Percentiles rank a stretch among this genome's conserved stretches.
Conservation (phyloP, 2,113 vertebrate genomes). For the Sorex fumeus region DNA sequence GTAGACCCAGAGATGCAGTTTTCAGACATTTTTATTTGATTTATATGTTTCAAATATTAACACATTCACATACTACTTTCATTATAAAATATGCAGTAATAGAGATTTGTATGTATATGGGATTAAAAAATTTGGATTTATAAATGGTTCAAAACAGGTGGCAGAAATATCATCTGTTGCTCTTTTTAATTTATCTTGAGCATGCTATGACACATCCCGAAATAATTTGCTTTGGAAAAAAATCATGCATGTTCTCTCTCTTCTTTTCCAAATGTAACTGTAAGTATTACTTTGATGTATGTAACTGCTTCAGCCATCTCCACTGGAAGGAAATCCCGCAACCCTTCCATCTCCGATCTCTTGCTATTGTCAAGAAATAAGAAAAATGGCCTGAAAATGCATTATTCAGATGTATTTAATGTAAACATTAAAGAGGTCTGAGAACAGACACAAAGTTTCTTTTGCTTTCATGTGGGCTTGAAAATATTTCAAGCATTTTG, state of each 20-base stretch:
- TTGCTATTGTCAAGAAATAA: constrained; percentile 73
- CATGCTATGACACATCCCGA: constrained; percentile 76
- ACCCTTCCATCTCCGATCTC: constrained; percentile 61
- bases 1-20: not conserved
- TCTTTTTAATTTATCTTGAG: constrained; percentile 82
- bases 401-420: constrained; percentile 79
- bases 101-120: constrained; percentile 76
- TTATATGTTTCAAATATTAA: constrained; percentile 62
- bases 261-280: constrained; percentile 58
- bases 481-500: constrained; percentile 42
- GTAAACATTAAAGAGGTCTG: constrained; percentile 73
- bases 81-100: constrained; percentile 71
- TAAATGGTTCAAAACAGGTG: constrained; percentile 80
- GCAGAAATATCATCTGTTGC: constrained; percentile 72
- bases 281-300: constrained; percentile 79
- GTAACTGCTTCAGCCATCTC: constrained; percentile 69
- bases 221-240: constrained; percentile 76
- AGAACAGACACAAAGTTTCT: constrained; percentile 60
- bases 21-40: constrained; percentile 67
- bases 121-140: constrained; percentile 49
- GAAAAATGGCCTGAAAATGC: constrained; percentile 65
- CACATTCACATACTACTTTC: constrained; percentile 69
- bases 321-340: constrained; percentile 61
- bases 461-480: constrained; percentile 55
- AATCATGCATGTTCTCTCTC: constrained; percentile 8